These are phyloP conservation scores for Macropodus opercularis DNA, from an alignment of 2,797 vertebrate genomes.

Conservation along the genomic window DNA sequence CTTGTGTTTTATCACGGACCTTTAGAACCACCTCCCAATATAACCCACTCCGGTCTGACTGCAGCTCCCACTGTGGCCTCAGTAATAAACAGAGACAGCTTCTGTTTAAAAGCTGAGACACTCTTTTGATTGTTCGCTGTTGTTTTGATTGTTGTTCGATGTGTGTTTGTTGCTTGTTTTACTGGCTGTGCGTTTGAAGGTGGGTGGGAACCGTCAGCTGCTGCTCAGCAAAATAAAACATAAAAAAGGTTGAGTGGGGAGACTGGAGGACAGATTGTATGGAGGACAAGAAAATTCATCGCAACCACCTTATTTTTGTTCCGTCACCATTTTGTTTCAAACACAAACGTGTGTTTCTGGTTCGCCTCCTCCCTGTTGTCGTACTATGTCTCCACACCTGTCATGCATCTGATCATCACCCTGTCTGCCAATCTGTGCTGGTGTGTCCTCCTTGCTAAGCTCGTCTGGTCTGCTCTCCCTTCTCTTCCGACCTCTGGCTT, in stretches of 20 bases:
- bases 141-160: not conserved
- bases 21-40: too few species aligned
- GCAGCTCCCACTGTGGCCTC: too few species aligned
- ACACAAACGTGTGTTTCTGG: too few species aligned
- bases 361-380: too few species aligned
- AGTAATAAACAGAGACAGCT: not conserved
- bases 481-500: too few species aligned
- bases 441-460: too few species aligned
- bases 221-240: constrained; percentile 18
- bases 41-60: too few species aligned
- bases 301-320: not conserved
- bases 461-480: too few species aligned
- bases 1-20: too few species aligned
- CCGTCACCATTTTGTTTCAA: not conserved
- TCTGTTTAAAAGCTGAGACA: not conserved
- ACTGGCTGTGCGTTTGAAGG: not conserved
- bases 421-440: too few species aligned
- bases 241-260: constrained; percentile 26
- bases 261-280: not conserved
- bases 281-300: constrained; percentile 9
- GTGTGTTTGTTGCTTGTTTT: constrained; percentile 1
- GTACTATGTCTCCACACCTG: too few species aligned
- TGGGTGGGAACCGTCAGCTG: not conserved
- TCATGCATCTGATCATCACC: too few species aligned
- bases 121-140: not conserved